Conservation (phyloP, 2,113 vertebrate genomes). For the Hemichromis elongatus region DNA sequence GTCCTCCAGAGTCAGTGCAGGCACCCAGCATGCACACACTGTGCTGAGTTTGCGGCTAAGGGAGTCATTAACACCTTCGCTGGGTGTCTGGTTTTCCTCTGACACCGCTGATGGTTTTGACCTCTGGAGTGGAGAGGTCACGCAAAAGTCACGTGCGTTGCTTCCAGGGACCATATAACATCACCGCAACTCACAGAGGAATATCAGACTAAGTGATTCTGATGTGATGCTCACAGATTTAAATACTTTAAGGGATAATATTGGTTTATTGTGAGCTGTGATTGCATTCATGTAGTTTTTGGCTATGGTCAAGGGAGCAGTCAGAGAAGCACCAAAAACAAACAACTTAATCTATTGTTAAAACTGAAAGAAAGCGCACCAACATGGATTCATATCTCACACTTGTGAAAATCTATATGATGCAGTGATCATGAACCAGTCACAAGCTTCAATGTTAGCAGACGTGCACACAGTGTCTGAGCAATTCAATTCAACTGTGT, state of each 20-base stretch:
- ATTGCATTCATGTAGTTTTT: neutral
- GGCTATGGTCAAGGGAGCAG: neutral
- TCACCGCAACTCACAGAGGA: neutral
- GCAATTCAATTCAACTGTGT: no score
- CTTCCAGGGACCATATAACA: neutral
- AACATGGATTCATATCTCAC: neutral
- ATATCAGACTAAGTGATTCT: neutral
- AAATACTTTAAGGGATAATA: neutral
- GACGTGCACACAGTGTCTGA: neutral
- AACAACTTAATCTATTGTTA: neutral
- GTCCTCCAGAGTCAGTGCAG: neutral
- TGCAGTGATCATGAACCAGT: neutral
- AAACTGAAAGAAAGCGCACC: neutral
- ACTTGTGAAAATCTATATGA: neutral
- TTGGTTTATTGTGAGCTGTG: neutral
- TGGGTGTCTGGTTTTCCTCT: constrained; percentile 56
- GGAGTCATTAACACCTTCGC: constrained; percentile 54
- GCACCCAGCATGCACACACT: neutral
- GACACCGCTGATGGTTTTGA: constrained; percentile 59
- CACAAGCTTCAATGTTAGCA: neutral
- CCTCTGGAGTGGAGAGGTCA: constrained; percentile 32
- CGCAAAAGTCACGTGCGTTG: neutral
- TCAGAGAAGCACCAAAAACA: neutral
- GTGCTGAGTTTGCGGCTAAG: constrained; percentile 23
- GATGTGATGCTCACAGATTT: neutral